Base-by-base conservation (phyloP, 2,888 invertebrate genomes). In the Muschampia plurimacula region DNA sequence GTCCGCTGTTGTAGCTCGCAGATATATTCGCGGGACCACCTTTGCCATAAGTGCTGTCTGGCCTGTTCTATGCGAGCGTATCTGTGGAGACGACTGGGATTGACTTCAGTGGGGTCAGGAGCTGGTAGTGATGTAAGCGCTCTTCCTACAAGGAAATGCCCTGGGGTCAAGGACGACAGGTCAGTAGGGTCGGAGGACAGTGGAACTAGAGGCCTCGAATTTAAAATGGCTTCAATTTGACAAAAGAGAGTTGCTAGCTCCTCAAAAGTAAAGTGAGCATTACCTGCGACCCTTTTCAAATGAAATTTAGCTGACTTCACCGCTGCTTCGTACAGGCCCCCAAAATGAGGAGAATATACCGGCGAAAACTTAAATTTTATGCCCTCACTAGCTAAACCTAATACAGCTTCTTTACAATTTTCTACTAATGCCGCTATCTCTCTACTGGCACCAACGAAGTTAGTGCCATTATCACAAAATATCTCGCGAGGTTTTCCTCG, bases 11-110 rank as follows among this genome's bases (percentile, higher is more conserved):
- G 72, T n/a, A 67, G 41, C 22, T 72, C 67, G 12, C 67, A 68
- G 1, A 73, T 66, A 12, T 67, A 72, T 67, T 72, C 72, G 0
- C 67, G 63, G 57, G 36, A 55, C 66, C 73, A 73, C 9, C 69
- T 62, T 3, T 39, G 63, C 60, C 69, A 63, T 12, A 69, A 10
- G 13, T 59, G 59, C 13, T 59, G 32, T 32, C 59, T 28, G 10
- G 59, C 59, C 9, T 59, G 59, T 28, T 59, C 32, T 3, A 59
- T 69, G 41, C 36, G 69, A n/a, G 62, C 69, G 36, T 69, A 69
- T 39, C 69, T 49, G 36, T 69, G 69, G 3, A 69, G 22, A 0
- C 69, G 69, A 36, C 28, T 57, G 10, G 67, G 57, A 59, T 67
- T 67, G 10, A 22, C 57, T 22, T 55, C 7, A 9, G 41, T 41